Evolutionary conservation across 2,888 invertebrate genomes (phyloP).

Genomic region (Melieria crassipennis): DNA sequence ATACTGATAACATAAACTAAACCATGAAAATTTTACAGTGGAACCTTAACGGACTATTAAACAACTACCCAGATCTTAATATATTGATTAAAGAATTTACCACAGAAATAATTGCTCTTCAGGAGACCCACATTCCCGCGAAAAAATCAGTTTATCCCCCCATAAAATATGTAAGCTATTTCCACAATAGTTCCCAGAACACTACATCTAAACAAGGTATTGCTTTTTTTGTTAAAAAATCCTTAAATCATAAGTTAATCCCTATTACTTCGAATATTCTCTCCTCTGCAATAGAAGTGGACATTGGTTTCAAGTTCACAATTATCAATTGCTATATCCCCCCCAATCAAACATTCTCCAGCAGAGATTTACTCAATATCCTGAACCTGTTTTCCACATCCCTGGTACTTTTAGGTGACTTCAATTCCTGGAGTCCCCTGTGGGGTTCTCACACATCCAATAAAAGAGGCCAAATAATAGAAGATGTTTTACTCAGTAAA

Average conservation of each 20-base stretch:
- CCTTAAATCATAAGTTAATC: constrained; percentile 7
- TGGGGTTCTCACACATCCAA: constrained; percentile 9
- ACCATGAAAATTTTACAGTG: background rate
- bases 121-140: background rate
- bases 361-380: constrained; percentile 3
- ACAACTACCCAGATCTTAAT: background rate
- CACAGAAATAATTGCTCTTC: background rate
- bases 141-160: background rate
- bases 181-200: constrained; percentile 13
- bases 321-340: constrained; percentile 29
- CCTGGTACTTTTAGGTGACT: constrained; percentile 12
- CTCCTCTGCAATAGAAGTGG: constrained; percentile 4
- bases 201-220: constrained; percentile 13
- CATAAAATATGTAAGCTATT: background rate
- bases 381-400: background rate
- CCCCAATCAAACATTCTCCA: constrained; percentile 7
- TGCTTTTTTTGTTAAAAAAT: constrained; percentile 13
- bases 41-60: background rate
- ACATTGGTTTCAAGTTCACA: background rate
- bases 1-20: too few relatives aligned
- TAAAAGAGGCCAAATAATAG: constrained; percentile 1
- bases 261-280: constrained; percentile 3
- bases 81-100: constrained; percentile 1
- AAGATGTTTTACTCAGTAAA: background rate
- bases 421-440: constrained; percentile 18